phyloP scores from a whole-genome alignment of 2,113 vertebrate genomes.

The Etheostoma cragini region DNA sequence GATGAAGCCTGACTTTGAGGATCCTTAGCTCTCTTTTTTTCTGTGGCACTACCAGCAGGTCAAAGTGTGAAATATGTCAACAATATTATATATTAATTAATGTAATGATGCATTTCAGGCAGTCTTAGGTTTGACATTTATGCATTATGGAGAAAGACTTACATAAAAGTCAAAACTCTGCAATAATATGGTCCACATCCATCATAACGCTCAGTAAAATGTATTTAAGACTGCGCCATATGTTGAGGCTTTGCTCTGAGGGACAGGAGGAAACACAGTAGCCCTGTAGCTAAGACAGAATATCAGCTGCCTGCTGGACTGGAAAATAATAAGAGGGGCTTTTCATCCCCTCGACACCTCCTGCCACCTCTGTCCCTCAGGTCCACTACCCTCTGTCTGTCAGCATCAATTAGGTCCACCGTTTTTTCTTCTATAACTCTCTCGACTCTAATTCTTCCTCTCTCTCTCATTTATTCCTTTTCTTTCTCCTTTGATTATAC shows the following conservation, averaged over 20 bases:
- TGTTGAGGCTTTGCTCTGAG: slow-evolving; percentile 19
- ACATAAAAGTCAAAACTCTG: background rate
- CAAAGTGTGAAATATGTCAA: background rate
- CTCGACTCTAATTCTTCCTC: background rate
- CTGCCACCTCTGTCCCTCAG: slow-evolving; percentile 35
- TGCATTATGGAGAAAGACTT: background rate
- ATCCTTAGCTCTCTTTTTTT: too few relatives aligned
- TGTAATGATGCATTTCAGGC: background rate
- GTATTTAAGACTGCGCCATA: slow-evolving; percentile 27
- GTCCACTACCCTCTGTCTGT: slow-evolving; percentile 15
- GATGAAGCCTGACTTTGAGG: background rate
- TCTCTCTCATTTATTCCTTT: slow-evolving; percentile 28
- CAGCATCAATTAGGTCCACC: slow-evolving; percentile 7
- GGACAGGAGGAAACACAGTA: slow-evolving; percentile 38
- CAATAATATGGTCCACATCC: background rate
- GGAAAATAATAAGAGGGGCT: slow-evolving; percentile 67
- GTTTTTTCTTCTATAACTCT: background rate
- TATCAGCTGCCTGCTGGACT: slow-evolving; percentile 55
- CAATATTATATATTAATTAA: too few relatives aligned
- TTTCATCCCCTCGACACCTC: slow-evolving; percentile 44
- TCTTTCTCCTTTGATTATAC: slow-evolving; percentile 60
- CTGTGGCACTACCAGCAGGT: background rate
- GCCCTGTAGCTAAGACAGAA: slow-evolving; percentile 52
- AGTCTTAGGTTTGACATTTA: background rate
- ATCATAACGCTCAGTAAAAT: background rate